Evolutionary conservation across 2,888 invertebrate species (phyloP), one percentile per base, ranked within the genome.

Genomic region (Scaptomyza tumidula): DNA sequence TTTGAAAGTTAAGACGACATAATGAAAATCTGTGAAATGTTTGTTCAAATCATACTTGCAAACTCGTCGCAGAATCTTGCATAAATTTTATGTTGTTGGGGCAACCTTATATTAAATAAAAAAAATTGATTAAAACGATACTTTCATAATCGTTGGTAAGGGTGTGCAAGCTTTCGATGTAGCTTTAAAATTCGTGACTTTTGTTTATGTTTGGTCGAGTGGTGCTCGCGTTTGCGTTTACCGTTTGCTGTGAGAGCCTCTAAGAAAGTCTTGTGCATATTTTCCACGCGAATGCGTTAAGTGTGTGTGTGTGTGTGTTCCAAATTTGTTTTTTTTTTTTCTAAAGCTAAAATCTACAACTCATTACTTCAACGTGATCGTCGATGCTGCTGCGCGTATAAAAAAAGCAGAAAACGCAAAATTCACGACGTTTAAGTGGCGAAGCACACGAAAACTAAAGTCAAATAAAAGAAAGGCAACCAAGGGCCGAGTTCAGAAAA

Each of bases 351-450:
- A 80, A 81, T 69, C 75, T 78, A 69, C 78, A 78, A 83, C 71
- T 81, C 84, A 83, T 81, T 81, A 75, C 84, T 83, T 83, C 78
- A 84, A 67, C 78, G 69, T 73, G 73, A 73, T 83, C n/a, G n/a
- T n/a, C 75, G 80, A 78, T 78, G 80, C 70, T 24, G 24, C 19
- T 62, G 58, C 65, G 48, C 48, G 43, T 35, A 78, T 61, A 76
- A 68, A 57, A n/a, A n/a, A n/a, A n/a, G n/a, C n/a, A n/a, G n/a
- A n/a, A n/a, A 68, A 62, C 39, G 56, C 58, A 46, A 74, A 61
- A 70, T 59, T 46, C 61, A 74, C 53, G 52, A 63, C 13, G 58
- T 48, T 64, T 54, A 55, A 71, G 75, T n/a, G n/a, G n/a, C n/a
- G n/a, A n/a, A n/a, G n/a, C n/a, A n/a, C n/a, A n/a, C n/a, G n/a